Evolutionary conservation across 2,797 vertebrate species (phyloP).

Genomic region (Pelochelys cantorii): DNA sequence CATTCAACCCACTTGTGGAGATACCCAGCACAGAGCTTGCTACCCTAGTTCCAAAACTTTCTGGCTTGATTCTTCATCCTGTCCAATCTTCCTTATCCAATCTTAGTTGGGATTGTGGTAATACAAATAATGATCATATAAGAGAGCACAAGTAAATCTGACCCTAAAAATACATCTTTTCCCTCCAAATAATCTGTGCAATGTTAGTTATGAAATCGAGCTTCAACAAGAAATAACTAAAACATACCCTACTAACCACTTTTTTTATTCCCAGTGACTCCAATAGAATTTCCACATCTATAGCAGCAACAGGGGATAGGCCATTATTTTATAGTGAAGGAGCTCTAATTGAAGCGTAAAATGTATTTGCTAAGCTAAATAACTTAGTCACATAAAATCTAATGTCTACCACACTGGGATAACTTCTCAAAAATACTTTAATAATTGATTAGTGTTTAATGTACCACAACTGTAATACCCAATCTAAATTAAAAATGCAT

Average conservation of each 20-base stretch:
- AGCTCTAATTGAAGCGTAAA: not conserved
- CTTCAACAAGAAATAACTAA: not conserved
- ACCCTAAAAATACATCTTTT: not conserved
- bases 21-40: not conserved
- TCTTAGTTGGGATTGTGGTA: not conserved
- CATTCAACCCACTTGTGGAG: not conserved
- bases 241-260: not conserved
- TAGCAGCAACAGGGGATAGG: not conserved
- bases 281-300: not conserved
- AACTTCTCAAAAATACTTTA: not conserved
- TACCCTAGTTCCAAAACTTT: not conserved
- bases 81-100: not conserved
- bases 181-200: not conserved
- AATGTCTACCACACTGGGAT: not conserved
- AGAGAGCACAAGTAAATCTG: not conserved
- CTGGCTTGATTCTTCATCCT: not conserved
- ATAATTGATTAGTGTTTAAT: not conserved
- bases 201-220: not conserved
- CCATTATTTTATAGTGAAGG: not conserved
- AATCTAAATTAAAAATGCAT: not conserved
- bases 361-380: not conserved
- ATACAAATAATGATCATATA: not conserved
- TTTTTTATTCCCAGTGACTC: not conserved
- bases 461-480: not conserved
- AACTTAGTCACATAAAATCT: not conserved